Evolutionary conservation across 2,888 invertebrate species (phyloP), one percentile per base, ranked within the genome.

Genomic region (Drosophila aldrichi): DNA sequence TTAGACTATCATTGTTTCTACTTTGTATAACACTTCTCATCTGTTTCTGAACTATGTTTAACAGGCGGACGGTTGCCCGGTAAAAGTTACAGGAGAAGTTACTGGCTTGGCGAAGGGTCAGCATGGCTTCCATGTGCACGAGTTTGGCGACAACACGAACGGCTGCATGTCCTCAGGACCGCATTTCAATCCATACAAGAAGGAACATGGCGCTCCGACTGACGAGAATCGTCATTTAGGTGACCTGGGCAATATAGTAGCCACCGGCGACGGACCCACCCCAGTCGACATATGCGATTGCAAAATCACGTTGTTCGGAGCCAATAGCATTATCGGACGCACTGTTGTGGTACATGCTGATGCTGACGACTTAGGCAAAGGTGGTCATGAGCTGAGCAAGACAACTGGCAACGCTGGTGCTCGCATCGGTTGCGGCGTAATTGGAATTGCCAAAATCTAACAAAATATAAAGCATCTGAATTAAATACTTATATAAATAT

Each of bases 101-200:
- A 94, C 92, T 36, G 98, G 98, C 2, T 94, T 99, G 38, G 92
- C 94, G 20, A 94, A 96, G 92, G 98, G 98, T 70, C 91, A 93
- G 3, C 94, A 93, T 71, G 93, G 93, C 25, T 98, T 99, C 94
- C 99, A 99, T 92, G 95, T 99, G 70, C 99, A 99, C 92, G 97
- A 99, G 94, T 98, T 98, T 91, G 99, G 99, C 1, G 98, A 98
- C 93, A 97, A 97, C 91, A 98, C 98, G 34, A 98, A 98, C 92
- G 97, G 97, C 1, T 99, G 99, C 93, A 97, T 96, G n/a, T 98
- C 97, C 43, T 98, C 98, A 40, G 99, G 98, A 0, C 94, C 97
- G 0, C 99, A 99, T 93, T 99, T 97, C 94, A 99, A 99, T 93
- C 98, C 98, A 0, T 80, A 92, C 54, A 95, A 95, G 81, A 94